These are phyloP conservation scores for Butorides virescens DNA, from an alignment of 2,113 vertebrate genomes.

Conservation along the genomic window DNA sequence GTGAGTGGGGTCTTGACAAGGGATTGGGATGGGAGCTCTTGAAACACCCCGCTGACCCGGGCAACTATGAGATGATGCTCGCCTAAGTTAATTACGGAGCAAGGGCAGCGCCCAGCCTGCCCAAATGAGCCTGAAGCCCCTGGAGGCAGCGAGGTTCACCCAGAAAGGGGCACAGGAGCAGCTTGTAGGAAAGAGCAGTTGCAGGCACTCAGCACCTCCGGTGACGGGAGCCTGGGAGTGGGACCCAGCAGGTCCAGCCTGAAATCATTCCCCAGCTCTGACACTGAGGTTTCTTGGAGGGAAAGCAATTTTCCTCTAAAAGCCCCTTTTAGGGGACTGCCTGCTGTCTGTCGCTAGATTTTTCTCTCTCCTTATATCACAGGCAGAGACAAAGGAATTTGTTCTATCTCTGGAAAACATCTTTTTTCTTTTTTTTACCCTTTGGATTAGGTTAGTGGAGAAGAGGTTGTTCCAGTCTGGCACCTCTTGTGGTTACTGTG, in stretches of 20 bases:
- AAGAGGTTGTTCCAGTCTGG: constrained; percentile 55
- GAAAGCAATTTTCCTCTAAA: neutral
- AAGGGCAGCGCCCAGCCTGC: neutral
- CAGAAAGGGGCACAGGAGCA: neutral
- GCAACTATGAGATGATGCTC: neutral
- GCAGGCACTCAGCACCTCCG: neutral
- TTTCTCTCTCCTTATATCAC: neutral
- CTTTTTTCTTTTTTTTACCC: neutral
- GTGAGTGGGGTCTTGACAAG: rapidly evolving
- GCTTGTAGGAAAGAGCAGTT: neutral
- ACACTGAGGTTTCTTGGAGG: neutral
- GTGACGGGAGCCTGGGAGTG: rapidly evolving
- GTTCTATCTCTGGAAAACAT: constrained; percentile 21
- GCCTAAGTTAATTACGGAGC: neutral
- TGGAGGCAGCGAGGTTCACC: neutral
- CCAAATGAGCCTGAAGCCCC: neutral
- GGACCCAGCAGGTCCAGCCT: neutral
- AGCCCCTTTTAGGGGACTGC: neutral
- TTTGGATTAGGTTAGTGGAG: constrained; percentile 20
- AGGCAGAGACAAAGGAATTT: constrained; percentile 34
- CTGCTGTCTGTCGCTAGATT: neutral
- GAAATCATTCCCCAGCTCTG: neutral
- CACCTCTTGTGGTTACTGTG: constrained; percentile 42
- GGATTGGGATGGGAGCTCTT: neutral
- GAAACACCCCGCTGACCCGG: neutral